A percentile compares a stretch with the other conserved stretches of the same genome.
Evolutionary conservation across 2,888 invertebrate species (phyloP).

Genomic region (Xestoiulus laeticollis): DNA sequence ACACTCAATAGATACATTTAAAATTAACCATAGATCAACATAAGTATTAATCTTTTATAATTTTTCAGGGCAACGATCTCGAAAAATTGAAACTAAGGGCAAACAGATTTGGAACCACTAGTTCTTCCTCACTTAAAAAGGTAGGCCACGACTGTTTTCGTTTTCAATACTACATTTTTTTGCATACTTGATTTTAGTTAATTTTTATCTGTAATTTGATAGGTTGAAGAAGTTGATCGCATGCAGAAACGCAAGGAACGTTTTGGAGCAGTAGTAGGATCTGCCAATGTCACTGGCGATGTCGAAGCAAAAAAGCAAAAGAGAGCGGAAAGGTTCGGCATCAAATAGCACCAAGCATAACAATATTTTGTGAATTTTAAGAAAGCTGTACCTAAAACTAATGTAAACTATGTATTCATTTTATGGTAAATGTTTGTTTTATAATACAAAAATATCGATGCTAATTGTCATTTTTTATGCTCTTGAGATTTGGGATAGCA

Average conservation of each 20-base stretch:
- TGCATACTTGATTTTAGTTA: background rate
- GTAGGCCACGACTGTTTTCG: background rate
- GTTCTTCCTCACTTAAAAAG: constrained; percentile 36
- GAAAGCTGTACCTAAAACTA: background rate
- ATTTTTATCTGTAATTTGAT: background rate
- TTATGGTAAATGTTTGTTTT: background rate
- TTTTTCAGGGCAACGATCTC: constrained; percentile 34
- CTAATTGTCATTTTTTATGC: background rate
- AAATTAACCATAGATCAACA: background rate
- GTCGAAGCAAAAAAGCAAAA: constrained; percentile 39
- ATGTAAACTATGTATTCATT: constrained; percentile 23
- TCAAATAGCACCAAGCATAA: background rate
- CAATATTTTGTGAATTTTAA: background rate
- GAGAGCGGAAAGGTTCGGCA: constrained; percentile 44
- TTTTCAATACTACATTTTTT: background rate
- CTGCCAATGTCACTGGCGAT: background rate
- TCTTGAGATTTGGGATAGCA: background rate
- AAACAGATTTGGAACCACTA: constrained; percentile 39
- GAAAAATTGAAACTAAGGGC: constrained; percentile 49
- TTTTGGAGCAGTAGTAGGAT: constrained; percentile 36
- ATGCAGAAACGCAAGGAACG: constrained; percentile 48
- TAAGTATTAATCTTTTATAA: too few species aligned
- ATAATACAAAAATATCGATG: background rate
- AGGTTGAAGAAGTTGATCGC: constrained; percentile 40
- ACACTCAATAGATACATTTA: background rate